Percentiles rank a stretch among this genome's conserved stretches.
These are phyloP conservation scores for Seriola quinqueradiata DNA, from an alignment of 2,113 vertebrate genomes.

Conservation along the genomic window DNA sequence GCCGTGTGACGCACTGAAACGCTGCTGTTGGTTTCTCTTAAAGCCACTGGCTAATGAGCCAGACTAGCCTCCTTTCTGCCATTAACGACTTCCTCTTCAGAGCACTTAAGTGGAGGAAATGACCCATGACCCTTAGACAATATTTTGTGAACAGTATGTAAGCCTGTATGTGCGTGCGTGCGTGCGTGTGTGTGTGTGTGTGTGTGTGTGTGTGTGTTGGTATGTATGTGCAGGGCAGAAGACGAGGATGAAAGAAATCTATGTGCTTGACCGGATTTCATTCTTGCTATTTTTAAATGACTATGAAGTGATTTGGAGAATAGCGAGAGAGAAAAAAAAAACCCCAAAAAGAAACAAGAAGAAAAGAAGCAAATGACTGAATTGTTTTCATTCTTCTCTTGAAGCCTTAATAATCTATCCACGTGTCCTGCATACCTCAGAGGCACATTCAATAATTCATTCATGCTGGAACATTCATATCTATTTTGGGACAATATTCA, in stretches of 20 bases:
- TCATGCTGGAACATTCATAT: constrained; percentile 62
- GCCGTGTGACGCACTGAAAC: background rate
- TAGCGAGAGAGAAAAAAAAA: background rate
- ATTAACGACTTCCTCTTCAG: constrained; percentile 48
- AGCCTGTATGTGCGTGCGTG: background rate
- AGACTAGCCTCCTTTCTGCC: constrained; percentile 26
- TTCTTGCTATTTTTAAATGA: constrained; percentile 12
- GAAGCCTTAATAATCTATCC: constrained; percentile 37
- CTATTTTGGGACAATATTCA: constrained; percentile 73
- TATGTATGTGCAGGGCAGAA: background rate
- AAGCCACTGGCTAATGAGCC: background rate
- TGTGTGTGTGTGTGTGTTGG: background rate
- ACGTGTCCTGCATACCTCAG: constrained; percentile 59
- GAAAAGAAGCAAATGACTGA: background rate
- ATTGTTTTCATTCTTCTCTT: constrained; percentile 39
- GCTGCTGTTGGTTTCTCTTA: constrained; percentile 31
- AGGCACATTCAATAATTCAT: constrained; percentile 77
- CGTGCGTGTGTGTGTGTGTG: constrained; percentile 1
- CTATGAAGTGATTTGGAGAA: constrained; percentile 4
- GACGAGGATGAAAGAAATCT: background rate
- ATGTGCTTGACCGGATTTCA: constrained; percentile 6
- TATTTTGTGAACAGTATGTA: constrained; percentile 26
- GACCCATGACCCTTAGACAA: constrained; percentile 22
- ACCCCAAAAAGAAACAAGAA: background rate
- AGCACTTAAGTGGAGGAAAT: constrained; percentile 42